Base-by-base conservation (phyloP, 2,888 invertebrate genomes). In the Nomada ruficornis region DNA sequence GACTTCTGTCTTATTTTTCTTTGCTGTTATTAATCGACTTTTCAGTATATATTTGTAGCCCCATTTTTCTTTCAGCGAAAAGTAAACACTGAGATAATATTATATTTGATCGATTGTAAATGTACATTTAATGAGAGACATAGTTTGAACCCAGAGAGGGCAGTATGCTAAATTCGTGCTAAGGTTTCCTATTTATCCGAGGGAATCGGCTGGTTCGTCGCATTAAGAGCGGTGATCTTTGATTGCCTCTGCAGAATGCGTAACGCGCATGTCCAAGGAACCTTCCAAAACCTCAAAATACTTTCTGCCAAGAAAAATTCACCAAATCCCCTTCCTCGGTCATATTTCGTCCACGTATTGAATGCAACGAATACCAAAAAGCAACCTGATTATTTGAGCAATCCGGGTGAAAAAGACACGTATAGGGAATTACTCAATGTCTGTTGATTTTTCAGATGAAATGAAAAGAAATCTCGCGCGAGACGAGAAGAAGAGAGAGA, bases 231-330 rank as follows among this genome's bases (percentile, higher is more conserved):
- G 26, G 50, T n/a, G 77, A 77, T 83, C 69, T 83, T 79, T 75
- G 63, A 78, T 83, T 70, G 73, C 68, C 50, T 55, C 68, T 68
- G 71, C 70, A 54, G 71, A 71, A 72, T 15, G 29, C 63, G n/a
- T 63, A 47, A 4, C 23, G 64, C 80, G 80, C 63, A 67, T 26
- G 64, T 52, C 52, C 80, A 44, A 52, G 11, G 44, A 52, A 44
- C 63, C 65, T 71, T 80, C 80, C 75, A 75, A 75, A 82, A 82
- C 81, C 81, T 69, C 63, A 68, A 69, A 80, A 80, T 68, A 60
- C 54, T 70, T 70, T 67, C 70, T 70, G 80, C 75, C 82, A 82
- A 82, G 80, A 82, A 82, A 82, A 75, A 80, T 80, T 47, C 60
- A 60, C 55, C 54, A 63, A 55, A 69, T 42, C 60, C 69, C 69